These are phyloP conservation scores for Leptinotarsa defecta DNA, from an alignment of 1,140 invertebrate genomes.

Conservation along the genomic window DNA sequence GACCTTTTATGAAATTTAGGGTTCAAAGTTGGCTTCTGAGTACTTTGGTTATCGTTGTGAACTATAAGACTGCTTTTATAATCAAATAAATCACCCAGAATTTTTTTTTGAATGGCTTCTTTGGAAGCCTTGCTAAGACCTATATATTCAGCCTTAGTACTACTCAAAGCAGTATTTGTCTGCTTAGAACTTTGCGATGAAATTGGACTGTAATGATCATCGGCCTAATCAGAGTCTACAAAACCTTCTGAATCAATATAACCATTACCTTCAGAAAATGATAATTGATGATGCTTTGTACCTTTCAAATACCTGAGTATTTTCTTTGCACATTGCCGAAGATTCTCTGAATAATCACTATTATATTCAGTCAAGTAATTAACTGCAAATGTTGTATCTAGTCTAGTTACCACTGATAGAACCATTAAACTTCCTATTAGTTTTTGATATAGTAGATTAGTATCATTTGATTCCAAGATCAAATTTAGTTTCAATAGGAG, in stretches of 20 bases:
- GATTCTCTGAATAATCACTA: slow-evolving; percentile 50
- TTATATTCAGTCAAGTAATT: slow-evolving; percentile 51
- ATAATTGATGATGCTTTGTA: background rate
- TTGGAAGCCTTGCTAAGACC: no score
- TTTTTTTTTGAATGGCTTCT: no score
- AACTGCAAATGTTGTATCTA: slow-evolving; percentile 22
- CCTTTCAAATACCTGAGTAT: slow-evolving; percentile 44
- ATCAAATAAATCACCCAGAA: no score
- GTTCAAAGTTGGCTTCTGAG: no score
- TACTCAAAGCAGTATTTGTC: no score
- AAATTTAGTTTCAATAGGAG: slow-evolving; percentile 18
- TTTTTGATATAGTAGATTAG: slow-evolving; percentile 52
- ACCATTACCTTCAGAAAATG: background rate
- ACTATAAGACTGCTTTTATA: no score
- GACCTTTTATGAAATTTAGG: no score
- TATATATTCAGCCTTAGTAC: no score
- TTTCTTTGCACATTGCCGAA: slow-evolving; percentile 31
- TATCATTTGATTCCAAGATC: slow-evolving; percentile 32
- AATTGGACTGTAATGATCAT: background rate
- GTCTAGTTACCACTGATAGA: background rate
- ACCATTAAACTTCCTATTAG: slow-evolving; percentile 36
- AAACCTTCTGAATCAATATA: background rate
- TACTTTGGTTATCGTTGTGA: no score
- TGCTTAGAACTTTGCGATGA: no score
- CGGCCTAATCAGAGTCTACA: background rate